Base-by-base conservation (phyloP, 1,140 invertebrate genomes). In the Drosophila insularis region DNA sequence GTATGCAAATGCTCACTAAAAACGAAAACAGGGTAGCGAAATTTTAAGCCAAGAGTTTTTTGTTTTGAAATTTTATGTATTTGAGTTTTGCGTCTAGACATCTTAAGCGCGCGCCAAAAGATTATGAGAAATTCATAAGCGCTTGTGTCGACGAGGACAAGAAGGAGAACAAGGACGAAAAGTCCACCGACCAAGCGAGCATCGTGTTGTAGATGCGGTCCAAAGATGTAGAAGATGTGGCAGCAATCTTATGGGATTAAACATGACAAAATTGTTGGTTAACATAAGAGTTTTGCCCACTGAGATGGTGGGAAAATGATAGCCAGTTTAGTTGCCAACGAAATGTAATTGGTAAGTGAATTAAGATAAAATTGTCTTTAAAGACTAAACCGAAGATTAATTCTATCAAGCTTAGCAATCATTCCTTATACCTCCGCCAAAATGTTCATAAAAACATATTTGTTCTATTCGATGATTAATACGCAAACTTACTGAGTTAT, bases 1-100 rank as follows among this genome's bases (percentile, higher is more conserved):
- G 76, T 80, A 87, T 87, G 82, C 75, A 86, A 86, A 86, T 87
- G 39, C 66, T 65, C 27, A 54, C 37, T 46, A 27, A 19, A 21
- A 27, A 46, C 17, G 37, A 46, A 50, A 50, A 60, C 40, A 39
- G 62, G n/a, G 55, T 39, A 62, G 39, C 40, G 31, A 14, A 56
- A 53, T 60, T 54, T n/a, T n/a, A 21, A 35, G 23, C 54, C 64
- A 32, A 66, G 31, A 50, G 17, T 56, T 55, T 61, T 62, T 59
- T 56, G 54, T 58, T 71, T 19, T 14, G 27, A 50, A 66, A 71
- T 59, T 77, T 77, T 58, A 39, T 21, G 67, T 71, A 77, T 77
- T 77, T 77, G 67, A 77, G 67, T 43, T 68, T 63, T 78, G 50
- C 21, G 75, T 78, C 75, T 78, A 78, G 75, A 78, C 75, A 31